Evolutionary conservation across 2,888 invertebrate species (phyloP).

Genomic region (Aphodius granarius): DNA sequence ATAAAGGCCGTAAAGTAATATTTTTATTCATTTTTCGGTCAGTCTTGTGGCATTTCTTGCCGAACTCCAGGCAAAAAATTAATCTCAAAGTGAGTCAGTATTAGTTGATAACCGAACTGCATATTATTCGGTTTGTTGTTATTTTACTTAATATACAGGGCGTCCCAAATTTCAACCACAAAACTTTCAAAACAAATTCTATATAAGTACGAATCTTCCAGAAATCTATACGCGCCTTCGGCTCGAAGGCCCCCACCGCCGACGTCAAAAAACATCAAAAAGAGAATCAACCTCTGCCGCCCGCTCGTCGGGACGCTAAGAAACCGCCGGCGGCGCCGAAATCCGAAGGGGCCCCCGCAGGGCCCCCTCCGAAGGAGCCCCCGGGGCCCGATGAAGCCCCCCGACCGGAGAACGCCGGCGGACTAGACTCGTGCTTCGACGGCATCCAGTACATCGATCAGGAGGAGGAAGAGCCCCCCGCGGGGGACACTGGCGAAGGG

Average conservation of each 20-base stretch:
- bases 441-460: constrained; percentile 68
- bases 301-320: constrained; percentile 18
- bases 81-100: too few relatives aligned
- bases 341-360: constrained; percentile 49
- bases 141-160: too few relatives aligned
- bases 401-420: constrained; percentile 48
- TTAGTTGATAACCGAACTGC: too few relatives aligned
- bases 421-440: constrained; percentile 42
- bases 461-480: too few relatives aligned
- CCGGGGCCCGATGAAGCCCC: constrained; percentile 59
- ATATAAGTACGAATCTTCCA: neutral
- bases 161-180: too few relatives aligned
- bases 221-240: neutral
- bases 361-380: constrained; percentile 52
- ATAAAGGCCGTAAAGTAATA: too few relatives aligned
- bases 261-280: constrained; percentile 26
- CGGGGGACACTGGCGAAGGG: constrained; percentile 57
- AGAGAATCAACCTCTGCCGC: constrained; percentile 1
- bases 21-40: too few relatives aligned
- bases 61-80: too few relatives aligned
- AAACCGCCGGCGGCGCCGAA: neutral
- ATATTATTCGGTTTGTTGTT: too few relatives aligned
- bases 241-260: constrained; percentile 11
- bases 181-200: neutral
- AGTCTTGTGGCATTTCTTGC: too few relatives aligned